A percentile compares a stretch with the other conserved stretches of the same genome.
Evolutionary conservation across 2,113 vertebrate species (phyloP).

Genomic region (Menidia beryllina): DNA sequence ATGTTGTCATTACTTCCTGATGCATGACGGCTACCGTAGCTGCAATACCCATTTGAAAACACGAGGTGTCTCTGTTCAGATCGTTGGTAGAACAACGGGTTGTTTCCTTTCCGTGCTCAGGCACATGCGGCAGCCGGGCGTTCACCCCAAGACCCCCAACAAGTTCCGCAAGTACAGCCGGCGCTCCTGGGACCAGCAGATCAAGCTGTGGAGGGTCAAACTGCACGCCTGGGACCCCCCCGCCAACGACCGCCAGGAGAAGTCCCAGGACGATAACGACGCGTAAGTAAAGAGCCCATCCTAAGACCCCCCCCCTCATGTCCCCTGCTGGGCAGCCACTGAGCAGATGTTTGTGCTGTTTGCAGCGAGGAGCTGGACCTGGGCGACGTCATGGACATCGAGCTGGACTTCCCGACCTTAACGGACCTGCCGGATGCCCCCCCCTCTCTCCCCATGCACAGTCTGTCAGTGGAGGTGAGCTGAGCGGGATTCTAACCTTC

Average conservation of each 20-base stretch:
- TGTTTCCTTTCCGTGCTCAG: slow-evolving; percentile 64
- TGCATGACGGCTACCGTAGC: too few relatives aligned
- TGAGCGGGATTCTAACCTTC: background rate
- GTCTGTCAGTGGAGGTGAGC: background rate
- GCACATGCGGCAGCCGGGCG: slow-evolving; percentile 87
- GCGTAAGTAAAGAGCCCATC: slow-evolving; percentile 84
- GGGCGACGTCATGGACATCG: slow-evolving; percentile 15
- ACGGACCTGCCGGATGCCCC: background rate
- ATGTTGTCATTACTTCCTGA: too few relatives aligned
- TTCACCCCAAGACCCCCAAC: slow-evolving; percentile 96
- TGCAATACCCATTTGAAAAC: too few relatives aligned
- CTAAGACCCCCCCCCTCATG: too few relatives aligned
- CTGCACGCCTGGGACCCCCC: slow-evolving; percentile 96
- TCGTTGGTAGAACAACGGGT: too few relatives aligned
- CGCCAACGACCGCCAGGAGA: slow-evolving; percentile 79
- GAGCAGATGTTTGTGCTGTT: background rate
- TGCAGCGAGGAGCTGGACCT: slow-evolving; percentile 15
- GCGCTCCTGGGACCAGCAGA: slow-evolving; percentile 98
- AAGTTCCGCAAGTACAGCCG: slow-evolving; percentile 98
- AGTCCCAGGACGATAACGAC: slow-evolving; percentile 80
- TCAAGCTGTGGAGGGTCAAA: slow-evolving; percentile 95
- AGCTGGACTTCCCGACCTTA: slow-evolving; percentile 15
- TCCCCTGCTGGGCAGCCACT: background rate
- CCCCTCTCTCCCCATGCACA: background rate
- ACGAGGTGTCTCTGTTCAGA: too few relatives aligned